phyloP scores from a whole-genome alignment of 2,113 vertebrate species.

The Xenotilapia flavipinnis region DNA sequence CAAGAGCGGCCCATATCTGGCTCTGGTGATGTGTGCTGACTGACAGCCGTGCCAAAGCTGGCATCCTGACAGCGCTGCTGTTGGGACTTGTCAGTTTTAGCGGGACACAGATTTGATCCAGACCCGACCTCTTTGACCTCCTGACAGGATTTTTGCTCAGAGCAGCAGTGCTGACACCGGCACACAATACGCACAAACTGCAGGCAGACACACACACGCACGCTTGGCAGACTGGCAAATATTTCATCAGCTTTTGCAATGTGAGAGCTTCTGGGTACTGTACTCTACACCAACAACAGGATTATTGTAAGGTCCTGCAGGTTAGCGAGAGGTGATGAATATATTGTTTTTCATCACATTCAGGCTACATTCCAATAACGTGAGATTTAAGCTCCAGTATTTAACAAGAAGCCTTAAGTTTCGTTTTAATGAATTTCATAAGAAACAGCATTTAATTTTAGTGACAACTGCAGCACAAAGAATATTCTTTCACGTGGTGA shows the following conservation, averaged over 20 bases:
- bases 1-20: conserved; percentile 27
- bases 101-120: conserved; percentile 56
- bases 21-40: conserved; percentile 38
- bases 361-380: background rate
- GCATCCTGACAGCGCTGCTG: conserved; percentile 54
- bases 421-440: background rate
- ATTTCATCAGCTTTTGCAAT: conserved; percentile 35
- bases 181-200: background rate
- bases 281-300: background rate
- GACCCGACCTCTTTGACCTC: conserved; percentile 52
- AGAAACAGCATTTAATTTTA: background rate
- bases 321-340: background rate
- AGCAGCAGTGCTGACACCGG: conserved; percentile 34
- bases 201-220: background rate
- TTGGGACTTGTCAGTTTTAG: conserved; percentile 59
- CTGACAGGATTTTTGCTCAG: conserved; percentile 49
- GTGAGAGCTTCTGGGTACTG: background rate
- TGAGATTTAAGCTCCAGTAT: background rate
- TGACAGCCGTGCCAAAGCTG: conserved; percentile 48
- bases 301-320: background rate
- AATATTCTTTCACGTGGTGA: background rate
- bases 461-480: conserved; percentile 1
- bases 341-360: background rate
- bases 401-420: background rate
- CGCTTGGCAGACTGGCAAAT: conserved; percentile 22